Evolutionary conservation across 2,113 vertebrate species (phyloP), one percentile per base, ranked within the genome.

Genomic region (Panthera uncia): DNA sequence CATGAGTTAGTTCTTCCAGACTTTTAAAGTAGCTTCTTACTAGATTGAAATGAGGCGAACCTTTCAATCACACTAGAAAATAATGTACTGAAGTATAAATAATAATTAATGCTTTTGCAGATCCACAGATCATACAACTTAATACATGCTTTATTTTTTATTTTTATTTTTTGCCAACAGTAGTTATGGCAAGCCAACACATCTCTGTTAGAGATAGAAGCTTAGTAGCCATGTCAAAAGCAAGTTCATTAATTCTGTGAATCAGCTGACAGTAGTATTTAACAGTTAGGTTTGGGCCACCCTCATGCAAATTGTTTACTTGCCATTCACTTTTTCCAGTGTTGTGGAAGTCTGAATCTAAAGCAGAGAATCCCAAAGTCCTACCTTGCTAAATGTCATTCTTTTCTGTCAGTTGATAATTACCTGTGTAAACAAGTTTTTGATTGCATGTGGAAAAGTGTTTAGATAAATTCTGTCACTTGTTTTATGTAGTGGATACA

Each of bases 341-440:
- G 92, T 97, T 98, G 93, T 98, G 97, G 97, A 98, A 98, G 97
- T 98, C 98, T 98, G 97, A 83, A 98, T 98, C 91, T 92, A 97
- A 96, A 98, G 84, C 94, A 97, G 89, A 73, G 94, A 98, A 98
- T 98, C 96, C 93, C 86, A 97, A 97, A 98, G 94, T 98, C 97
- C 82, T 71, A 52, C 82, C n/a, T 68, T 71, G 23, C n/a, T 91
- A 82, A 92, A 52, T 80, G 19, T 83, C 94, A 27, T 89, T 73
- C 74, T 98, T 98, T 97, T 97, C 71, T 94, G 93, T 95, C 97
- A 88, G 95, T 98, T 98, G 98, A 96, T 98, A 98, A 98, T 98
- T 98, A 98, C 96, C 97, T 97, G 8, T 98, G 89, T 94, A 98
- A 97, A 95, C 83, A 33, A 65, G 19, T 66, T 85, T 95, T 98